Base-by-base conservation (phyloP, 1,140 invertebrate genomes). In the Oscheius sp. region DNA sequence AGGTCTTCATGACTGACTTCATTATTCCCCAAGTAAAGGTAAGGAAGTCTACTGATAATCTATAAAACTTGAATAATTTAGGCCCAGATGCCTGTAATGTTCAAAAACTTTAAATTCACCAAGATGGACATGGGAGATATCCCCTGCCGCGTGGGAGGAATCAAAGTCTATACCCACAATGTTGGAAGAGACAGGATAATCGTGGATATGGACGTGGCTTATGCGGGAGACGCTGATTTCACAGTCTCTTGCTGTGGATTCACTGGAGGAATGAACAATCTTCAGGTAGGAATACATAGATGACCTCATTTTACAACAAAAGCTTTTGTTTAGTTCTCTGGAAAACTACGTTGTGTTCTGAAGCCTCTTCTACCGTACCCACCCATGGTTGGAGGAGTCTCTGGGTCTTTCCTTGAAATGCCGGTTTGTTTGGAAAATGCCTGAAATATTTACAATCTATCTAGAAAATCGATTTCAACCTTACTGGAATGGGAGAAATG, bases 401-500 rank as follows among this genome's bases (percentile, higher is more conserved):
- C 78, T 1, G 81, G 61, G 36, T 79, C 81, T 1, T 84, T 83
- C 63, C 71, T 84, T n/a, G 82, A 83, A 72, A 66, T 84, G 72
- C 82, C 82, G 3, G 63, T 65, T 13, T 38, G 63, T 65, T 42
- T 42, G 10, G 10, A 42, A 58, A 58, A 58, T 7, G 52, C n/a
- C 23, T 10, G 13, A 58, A 58, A 20, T 58, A 10, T 10, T 58
- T 20, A 7, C n/a, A 10, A 7, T 13, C 52, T 58, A 58, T 58
- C 59, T 7, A 49, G 73, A 77, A 73, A 59, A 68, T 79, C 38
- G 75, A 81, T 68, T 80, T 80, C 55, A 82, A 81, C 34, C 65
- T 82, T 31, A 82, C 80, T n/a, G 82, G 82, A 59, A 83, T 83
- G 81, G 83, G 82, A 20, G 82, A 84, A 67, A 80, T 83, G 63